Conservation (phyloP, 1,140 invertebrate species). For the Hermetia illucens region DNA sequence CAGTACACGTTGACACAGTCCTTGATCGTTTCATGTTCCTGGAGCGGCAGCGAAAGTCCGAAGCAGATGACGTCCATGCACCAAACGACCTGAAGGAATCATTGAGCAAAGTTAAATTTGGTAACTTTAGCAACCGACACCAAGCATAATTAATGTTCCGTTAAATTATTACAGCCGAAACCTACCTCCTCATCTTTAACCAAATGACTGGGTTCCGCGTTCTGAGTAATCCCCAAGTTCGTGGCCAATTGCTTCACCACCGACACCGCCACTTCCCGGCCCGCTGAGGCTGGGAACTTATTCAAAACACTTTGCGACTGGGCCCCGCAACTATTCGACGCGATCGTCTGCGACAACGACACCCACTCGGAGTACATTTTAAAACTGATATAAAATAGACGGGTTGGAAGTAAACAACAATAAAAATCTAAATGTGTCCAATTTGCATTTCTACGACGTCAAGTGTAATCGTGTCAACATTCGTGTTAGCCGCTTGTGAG, state of each 20-base stretch:
- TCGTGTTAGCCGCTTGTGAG: too few relatives aligned
- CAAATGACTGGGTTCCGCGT: constrained; percentile 58
- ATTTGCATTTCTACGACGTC: too few relatives aligned
- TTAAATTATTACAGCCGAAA: constrained; percentile 5
- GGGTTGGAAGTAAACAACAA: too few relatives aligned
- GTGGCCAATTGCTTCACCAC: constrained; percentile 68
- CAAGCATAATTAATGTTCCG: not conserved
- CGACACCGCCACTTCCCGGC: constrained; percentile 67
- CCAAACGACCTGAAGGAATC: constrained; percentile 20
- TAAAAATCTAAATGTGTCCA: too few relatives aligned
- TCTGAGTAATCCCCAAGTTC: constrained; percentile 60
- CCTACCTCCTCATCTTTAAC: constrained; percentile 60
- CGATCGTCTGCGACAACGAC: constrained; percentile 53
- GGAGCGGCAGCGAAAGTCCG: constrained; percentile 76
- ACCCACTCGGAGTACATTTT: constrained; percentile 77
- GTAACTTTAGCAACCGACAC: not conserved
- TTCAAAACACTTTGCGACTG: constrained; percentile 67
- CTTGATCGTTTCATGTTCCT: constrained; percentile 84
- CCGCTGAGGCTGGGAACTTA: constrained; percentile 61
- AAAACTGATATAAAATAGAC: too few relatives aligned
- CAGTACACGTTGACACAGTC: constrained; percentile 96
- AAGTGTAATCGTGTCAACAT: too few relatives aligned
- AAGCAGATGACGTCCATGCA: constrained; percentile 64
- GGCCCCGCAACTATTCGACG: constrained; percentile 46
- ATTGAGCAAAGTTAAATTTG: not conserved